These are phyloP conservation scores for Myrmecobius fasciatus DNA, from an alignment of 2,113 vertebrate genomes.

Conservation along the genomic window DNA sequence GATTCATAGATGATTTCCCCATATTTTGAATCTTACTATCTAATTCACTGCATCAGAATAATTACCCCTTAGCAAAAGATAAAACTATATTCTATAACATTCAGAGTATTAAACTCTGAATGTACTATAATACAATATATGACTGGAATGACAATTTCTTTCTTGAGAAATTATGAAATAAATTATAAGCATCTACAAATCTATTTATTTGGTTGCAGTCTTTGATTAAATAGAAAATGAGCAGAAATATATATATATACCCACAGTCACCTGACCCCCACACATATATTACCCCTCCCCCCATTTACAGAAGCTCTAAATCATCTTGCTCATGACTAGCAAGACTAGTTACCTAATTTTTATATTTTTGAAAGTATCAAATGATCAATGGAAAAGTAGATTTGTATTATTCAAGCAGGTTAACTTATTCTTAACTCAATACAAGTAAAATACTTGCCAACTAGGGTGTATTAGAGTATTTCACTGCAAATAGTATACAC, in stretches of 20 bases:
- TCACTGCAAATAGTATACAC: slow-evolving; percentile 26
- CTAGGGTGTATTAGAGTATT: slow-evolving; percentile 26
- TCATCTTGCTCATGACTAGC: neutral
- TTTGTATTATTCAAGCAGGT: slow-evolving; percentile 22
- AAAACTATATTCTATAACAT: neutral
- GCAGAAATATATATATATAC: too few relatives aligned
- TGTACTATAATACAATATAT: neutral
- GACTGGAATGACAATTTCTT: neutral
- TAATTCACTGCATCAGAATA: neutral
- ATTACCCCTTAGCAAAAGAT: neutral
- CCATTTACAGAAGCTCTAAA: neutral
- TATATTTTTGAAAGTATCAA: neutral
- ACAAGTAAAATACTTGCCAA: slow-evolving; percentile 31
- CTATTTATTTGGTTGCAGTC: neutral
- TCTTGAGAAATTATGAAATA: neutral
- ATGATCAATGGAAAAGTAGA: slow-evolving; percentile 50
- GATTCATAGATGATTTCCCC: neutral
- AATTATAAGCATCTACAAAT: neutral
- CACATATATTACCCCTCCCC: neutral
- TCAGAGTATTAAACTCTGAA: too few relatives aligned
- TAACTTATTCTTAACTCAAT: slow-evolving; percentile 36
- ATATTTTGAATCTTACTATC: neutral
- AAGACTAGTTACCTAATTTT: slow-evolving; percentile 49
- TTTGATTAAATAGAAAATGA: neutral
- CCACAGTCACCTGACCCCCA: too few relatives aligned